Base-by-base conservation (phyloP, 2,113 vertebrate genomes). In the Ursus arctos region DNA sequence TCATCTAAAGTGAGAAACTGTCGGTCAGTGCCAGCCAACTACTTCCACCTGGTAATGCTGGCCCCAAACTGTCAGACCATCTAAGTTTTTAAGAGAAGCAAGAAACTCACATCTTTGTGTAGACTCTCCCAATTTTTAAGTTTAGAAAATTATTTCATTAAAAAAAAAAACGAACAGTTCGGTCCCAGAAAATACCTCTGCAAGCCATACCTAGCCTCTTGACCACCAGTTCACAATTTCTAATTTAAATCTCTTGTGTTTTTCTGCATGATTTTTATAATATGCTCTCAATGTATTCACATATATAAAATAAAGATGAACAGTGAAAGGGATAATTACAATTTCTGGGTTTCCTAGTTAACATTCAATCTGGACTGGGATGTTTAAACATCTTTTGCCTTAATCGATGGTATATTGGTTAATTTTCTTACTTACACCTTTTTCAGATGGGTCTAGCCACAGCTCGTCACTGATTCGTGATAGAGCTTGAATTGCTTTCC, bases 361-460 rank as follows among this genome's bases (percentile, higher is more conserved):
- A 85, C 51, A 82, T 22, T 91, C 21, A 71, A 18, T 81, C 51
- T 94, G 36, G 24, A 85, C 36, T 87, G 43, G 79, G 47, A 77
- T 92, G 24, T 93, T 76, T 94, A 77, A 87, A 79, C 14, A 86
- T 33, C 4, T 94, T 83, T 91, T 95, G 65, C 24, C 83, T 92
- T 94, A 89, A 36, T 40, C 83, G 22, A 26, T 19, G 5, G 31
- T 28, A 67, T 76, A 49, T 91, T 59, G 92, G 24, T 83, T 95
- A 65, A 85, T 28, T 59, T 74, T 96, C 31, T 95, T 92, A 99
- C 99, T 99, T 99, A 99, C 99, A 96, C 99, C 99, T 98, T 99
- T 99, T 89, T 99, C 99, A 95, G 98, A 24, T 1, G 99, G 99
- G 85, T 99, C 99, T 97, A 99, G 98, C 99, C 99, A 99, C 43